Percentiles rank a stretch among this genome's conserved stretches.
Conservation (phyloP, 2,888 invertebrate species). For the Carcina quercana region DNA sequence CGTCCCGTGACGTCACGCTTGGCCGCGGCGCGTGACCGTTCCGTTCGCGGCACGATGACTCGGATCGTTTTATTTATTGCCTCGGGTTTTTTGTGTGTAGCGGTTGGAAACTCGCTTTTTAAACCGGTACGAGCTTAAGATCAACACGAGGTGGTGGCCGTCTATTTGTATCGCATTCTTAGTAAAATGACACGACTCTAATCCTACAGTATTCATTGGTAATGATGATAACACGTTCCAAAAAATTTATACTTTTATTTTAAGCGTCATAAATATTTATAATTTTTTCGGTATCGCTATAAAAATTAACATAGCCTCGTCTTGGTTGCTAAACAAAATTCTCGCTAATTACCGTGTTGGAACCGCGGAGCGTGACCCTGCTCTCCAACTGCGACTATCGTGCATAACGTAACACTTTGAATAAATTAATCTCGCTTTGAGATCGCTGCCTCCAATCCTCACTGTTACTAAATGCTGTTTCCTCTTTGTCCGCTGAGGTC, state of each 20-base stretch:
- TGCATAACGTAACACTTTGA: slow-evolving; percentile 17
- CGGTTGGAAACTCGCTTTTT: slow-evolving; percentile 56
- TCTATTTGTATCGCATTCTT: too few relatives aligned
- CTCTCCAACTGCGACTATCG: slow-evolving; percentile 12
- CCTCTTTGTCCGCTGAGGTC: too few relatives aligned
- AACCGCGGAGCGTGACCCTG: slow-evolving; percentile 6
- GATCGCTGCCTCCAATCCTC: too few relatives aligned
- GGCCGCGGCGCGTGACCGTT: slow-evolving; percentile 57
- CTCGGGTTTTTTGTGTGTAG: slow-evolving; percentile 39
- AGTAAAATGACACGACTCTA: too few relatives aligned
- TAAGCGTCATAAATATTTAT: too few relatives aligned
- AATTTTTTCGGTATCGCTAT: not conserved
- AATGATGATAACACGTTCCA: too few relatives aligned
- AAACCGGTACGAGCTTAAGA: slow-evolving; percentile 37
- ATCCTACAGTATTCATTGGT: too few relatives aligned
- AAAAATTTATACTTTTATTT: too few relatives aligned
- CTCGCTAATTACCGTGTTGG: slow-evolving; percentile 10
- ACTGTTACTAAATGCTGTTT: too few relatives aligned
- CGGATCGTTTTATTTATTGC: slow-evolving; percentile 43
- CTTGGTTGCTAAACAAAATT: slow-evolving; percentile 11
- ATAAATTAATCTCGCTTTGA: too few relatives aligned
- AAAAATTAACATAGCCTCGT: not conserved
- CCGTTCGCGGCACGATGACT: slow-evolving; percentile 61
- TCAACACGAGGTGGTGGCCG: too few relatives aligned
- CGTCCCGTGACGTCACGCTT: slow-evolving; percentile 46